A percentile compares a stretch with the other conserved stretches of the same genome.
These are phyloP conservation scores for Prorops nasuta DNA, from an alignment of 1,140 invertebrate genomes.

Conservation along the genomic window DNA sequence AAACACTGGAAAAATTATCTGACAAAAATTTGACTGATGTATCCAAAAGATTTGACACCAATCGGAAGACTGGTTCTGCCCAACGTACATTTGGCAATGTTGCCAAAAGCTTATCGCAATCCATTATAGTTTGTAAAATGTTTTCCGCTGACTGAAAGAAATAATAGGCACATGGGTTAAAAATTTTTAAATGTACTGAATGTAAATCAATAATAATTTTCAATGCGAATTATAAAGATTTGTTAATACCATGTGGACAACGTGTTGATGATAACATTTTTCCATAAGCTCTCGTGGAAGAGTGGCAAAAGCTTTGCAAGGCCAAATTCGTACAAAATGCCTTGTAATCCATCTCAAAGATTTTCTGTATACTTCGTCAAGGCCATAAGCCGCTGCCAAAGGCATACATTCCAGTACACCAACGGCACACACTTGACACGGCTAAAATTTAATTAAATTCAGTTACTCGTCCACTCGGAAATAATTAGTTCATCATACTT, in stretches of 20 bases:
- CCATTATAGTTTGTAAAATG: constrained; percentile 66
- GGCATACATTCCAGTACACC: constrained; percentile 82
- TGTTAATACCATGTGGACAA: constrained; percentile 65
- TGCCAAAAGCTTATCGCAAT: constrained; percentile 68
- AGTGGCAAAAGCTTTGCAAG: constrained; percentile 78
- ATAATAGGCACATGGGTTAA: too few relatives aligned
- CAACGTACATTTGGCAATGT: constrained; percentile 70
- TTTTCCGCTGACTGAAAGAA: constrained; percentile 60
- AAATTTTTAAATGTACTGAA: background rate
- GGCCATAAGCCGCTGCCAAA: constrained; percentile 75
- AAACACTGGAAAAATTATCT: constrained; percentile 65
- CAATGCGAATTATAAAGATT: constrained; percentile 8
- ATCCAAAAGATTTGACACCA: constrained; percentile 68
- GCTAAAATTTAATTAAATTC: constrained; percentile 61
- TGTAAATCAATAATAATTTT: constrained; percentile 3
- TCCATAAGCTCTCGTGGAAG: constrained; percentile 78
- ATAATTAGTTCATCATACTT: constrained; percentile 26
- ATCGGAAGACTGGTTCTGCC: constrained; percentile 68
- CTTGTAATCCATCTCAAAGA: constrained; percentile 82
- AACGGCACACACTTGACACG: constrained; percentile 72
- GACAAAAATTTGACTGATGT: constrained; percentile 65
- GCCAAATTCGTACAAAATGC: constrained; percentile 83
- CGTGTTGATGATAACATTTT: constrained; percentile 78
- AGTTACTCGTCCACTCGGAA: too few relatives aligned
- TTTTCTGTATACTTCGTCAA: constrained; percentile 84